Conservation (phyloP, 2,113 vertebrate genomes). For the Rhabdornis inornatus region DNA sequence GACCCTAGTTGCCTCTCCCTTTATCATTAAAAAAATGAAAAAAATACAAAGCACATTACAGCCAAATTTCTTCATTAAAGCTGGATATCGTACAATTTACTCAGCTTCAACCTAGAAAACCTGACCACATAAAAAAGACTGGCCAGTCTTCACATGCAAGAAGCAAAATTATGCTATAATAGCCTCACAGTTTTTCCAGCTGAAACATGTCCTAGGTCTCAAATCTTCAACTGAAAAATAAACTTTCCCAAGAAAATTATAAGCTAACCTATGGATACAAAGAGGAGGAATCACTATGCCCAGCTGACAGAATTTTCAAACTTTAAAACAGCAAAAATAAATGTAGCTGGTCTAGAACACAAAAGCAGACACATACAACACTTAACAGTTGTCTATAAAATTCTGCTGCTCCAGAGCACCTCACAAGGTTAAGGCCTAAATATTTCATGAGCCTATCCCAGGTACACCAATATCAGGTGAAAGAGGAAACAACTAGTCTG, state of each 20-base stretch:
- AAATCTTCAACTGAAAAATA: not conserved
- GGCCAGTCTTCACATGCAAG: not conserved
- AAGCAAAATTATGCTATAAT: not conserved
- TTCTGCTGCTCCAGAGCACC: not conserved
- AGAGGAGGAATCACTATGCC: not conserved
- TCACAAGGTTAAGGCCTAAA: not conserved
- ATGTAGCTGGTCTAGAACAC: not conserved
- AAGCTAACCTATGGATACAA: not conserved
- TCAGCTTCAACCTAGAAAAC: not conserved
- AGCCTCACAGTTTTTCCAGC: not conserved
- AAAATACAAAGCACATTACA: not conserved
- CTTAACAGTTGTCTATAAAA: not conserved
- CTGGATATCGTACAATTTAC: not conserved
- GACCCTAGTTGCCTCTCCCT: not conserved
- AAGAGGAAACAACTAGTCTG: not conserved
- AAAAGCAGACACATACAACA: not conserved
- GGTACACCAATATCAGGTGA: not conserved
- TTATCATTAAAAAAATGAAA: rapidly evolving
- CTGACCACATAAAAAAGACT: not conserved
- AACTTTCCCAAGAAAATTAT: not conserved
- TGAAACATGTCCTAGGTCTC: not conserved
- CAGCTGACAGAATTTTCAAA: not conserved
- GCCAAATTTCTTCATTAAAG: not conserved
- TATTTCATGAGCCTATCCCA: not conserved
- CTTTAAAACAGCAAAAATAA: not conserved